Conservation (phyloP, 2,888 invertebrate species). For the Ashinkailepas kermadecensis region DNA sequence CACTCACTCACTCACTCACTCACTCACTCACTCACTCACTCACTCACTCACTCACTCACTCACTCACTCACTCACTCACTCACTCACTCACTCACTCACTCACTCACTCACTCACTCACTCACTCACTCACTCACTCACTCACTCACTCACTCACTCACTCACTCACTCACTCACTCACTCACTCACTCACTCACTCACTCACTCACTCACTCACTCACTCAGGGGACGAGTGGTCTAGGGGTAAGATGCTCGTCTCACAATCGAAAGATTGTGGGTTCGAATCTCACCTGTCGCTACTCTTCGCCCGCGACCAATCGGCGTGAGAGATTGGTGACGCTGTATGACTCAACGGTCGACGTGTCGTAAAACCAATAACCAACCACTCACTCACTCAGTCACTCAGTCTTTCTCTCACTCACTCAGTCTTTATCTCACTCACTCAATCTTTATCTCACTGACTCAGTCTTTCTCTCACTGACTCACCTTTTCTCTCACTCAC, state of each 20-base stretch:
- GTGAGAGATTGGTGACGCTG: no score
- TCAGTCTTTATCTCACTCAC: no score
- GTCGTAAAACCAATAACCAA: no score
- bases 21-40: neutral
- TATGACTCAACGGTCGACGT: no score
- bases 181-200: neutral
- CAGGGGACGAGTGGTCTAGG: no score
- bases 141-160: neutral
- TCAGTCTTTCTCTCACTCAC: no score
- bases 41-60: neutral
- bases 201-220: neutral
- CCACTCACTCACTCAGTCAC: no score
- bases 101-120: neutral
- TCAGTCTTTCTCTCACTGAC: neutral
- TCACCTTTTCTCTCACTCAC: neutral
- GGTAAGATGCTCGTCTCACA: no score
- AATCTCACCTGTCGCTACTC: no score
- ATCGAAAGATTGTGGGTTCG: no score
- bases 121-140: neutral
- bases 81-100: neutral
- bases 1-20: neutral
- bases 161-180: neutral
- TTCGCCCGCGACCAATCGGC: no score
- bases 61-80: no score
- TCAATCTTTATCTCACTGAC: neutral